Evolutionary conservation across 2,888 invertebrate species (phyloP), one percentile per base, ranked within the genome.

Genomic region (Aromia moschata): DNA sequence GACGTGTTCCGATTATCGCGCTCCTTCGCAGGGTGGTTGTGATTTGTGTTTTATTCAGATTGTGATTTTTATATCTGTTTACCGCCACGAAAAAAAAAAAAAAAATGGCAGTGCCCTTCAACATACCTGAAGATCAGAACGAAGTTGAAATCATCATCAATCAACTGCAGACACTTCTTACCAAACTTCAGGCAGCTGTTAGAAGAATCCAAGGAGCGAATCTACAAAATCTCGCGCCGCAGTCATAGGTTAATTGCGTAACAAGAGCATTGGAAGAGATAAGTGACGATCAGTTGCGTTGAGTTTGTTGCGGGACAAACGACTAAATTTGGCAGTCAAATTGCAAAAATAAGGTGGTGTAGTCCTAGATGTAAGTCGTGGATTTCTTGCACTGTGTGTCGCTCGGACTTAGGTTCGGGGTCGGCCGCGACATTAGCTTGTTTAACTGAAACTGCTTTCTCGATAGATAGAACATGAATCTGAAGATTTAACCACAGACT

Each of bases 41-140:
- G 58, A 61, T 57, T 58, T 40, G 58, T 67, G 59, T 62, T 58
- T 58, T 52, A 62, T 51, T 43, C 37, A 44, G 31, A 41, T 52
- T 60, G 60, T 60, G 64, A 30, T 53, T 41, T 45, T 52, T 59
- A 45, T 53, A 52, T 49, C 33, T 18, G 47, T 49, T 44, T 38
- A 37, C 17, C 12, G 12, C 53, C 54, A 54, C 54, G 40, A 40
- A 51, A 44, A 66, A 54, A 16, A 54, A 51, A 38, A 40, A 51
- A 44, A 66, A 54, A 16, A 80, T 80, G 80, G 80, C 80, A n/a
- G 78, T 80, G 72, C 80, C 80, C 36, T 79, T 80, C 67, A 72
- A 72, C 57, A 69, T 80, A 58, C 79, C 79, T 44, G 76, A 75
- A 69, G 77, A 78, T 61, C 76, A 77, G 45, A 73, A 72, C 37